Conservation (phyloP, 2,113 vertebrate genomes). For the Corythaeola cristata region DNA sequence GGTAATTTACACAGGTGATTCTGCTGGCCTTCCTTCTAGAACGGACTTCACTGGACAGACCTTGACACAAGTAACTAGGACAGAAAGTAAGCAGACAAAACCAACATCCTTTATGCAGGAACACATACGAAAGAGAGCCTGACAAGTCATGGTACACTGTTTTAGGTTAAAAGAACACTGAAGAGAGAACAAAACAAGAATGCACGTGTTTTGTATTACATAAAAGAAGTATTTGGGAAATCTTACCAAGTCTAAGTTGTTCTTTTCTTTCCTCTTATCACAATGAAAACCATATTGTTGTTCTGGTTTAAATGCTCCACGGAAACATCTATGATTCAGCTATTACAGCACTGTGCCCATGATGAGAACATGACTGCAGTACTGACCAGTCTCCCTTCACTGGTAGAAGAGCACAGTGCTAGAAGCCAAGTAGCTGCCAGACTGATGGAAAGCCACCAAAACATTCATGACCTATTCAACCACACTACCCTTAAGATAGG, state of each 20-base stretch:
- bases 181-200: neutral
- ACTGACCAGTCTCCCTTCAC: neutral
- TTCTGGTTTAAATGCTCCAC: neutral
- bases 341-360: neutral
- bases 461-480: neutral
- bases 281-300: neutral
- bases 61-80: neutral
- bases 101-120: neutral
- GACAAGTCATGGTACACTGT: neutral
- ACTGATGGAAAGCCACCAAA: neutral
- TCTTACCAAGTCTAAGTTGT: neutral
- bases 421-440: neutral
- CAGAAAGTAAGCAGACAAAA: neutral
- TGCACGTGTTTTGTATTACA: neutral
- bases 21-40: neutral
- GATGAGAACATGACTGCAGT: neutral
- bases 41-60: neutral
- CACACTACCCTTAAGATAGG: neutral
- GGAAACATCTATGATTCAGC: neutral
- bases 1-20: neutral
- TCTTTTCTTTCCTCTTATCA: neutral
- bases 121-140: neutral
- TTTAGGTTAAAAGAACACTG: neutral
- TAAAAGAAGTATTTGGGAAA: neutral
- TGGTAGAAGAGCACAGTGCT: neutral